Evolutionary conservation across 2,113 vertebrate species (phyloP).

Genomic region (Tympanuchus pallidicinctus): DNA sequence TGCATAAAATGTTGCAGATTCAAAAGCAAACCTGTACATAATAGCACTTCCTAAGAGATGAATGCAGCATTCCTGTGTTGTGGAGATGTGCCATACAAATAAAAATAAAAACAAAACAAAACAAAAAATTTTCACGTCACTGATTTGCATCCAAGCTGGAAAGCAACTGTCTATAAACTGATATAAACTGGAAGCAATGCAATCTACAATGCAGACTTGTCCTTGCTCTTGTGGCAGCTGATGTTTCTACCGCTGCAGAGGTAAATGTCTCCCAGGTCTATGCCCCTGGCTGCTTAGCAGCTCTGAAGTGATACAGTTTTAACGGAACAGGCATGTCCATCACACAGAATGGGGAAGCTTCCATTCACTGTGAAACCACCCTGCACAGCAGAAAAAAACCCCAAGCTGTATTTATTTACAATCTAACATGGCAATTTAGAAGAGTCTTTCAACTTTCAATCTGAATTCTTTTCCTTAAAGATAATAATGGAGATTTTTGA

Average conservation of each 20-base stretch:
- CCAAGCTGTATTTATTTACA: neutral
- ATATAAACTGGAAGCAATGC: neutral
- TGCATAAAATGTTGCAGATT: neutral
- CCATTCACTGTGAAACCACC: neutral
- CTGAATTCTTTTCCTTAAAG: slow-evolving; percentile 1
- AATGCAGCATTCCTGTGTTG: neutral
- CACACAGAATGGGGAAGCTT: neutral
- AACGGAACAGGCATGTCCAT: neutral
- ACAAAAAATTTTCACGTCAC: neutral
- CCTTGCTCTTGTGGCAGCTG: neutral
- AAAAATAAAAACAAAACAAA: neutral
- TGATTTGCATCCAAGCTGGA: neutral
- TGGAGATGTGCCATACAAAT: neutral
- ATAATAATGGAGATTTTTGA: neutral
- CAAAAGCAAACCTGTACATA: neutral
- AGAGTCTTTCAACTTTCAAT: neutral
- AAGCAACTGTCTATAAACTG: neutral
- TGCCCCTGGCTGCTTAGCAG: neutral
- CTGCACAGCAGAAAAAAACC: neutral
- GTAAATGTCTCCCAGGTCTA: neutral
- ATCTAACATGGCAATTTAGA: neutral
- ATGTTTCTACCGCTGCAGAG: neutral
- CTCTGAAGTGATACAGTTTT: neutral
- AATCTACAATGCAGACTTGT: neutral
- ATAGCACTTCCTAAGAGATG: neutral